Base-by-base conservation (phyloP, 2,888 invertebrate genomes). In the Drosophila meridionalis region DNA sequence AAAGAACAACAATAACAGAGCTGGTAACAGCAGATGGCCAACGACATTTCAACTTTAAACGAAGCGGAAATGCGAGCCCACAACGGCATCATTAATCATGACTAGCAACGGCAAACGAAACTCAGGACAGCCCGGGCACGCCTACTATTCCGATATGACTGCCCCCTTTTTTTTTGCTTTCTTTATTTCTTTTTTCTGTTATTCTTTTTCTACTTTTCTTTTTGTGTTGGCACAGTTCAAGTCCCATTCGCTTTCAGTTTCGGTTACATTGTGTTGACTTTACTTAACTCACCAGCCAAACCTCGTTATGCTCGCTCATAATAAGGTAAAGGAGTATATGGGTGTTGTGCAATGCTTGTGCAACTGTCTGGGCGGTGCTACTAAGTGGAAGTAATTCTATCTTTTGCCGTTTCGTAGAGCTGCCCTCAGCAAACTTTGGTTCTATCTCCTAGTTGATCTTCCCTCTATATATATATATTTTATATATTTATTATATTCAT, bases 21-120 rank as follows among this genome's bases (percentile, higher is more conserved):
- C 36, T 50, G 52, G 63, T 26, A 69, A 42, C 57, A 63, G 56
- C 76, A 76, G 68, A 55, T 84, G 82, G 73, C 68, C 84, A 61
- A 63, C 76, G 69, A 71, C 82, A 82, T 89, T 85, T 89, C 74
- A 89, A 89, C 82, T 87, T 89, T 89, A 89, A 85, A 82, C 87
- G 87, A 89, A 89, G 68, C 87, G 84, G 89, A 86, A 86, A 82
- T 86, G 73, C 78, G 78, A 69, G 72, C 45, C 48, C 65, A 62
- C 76, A 79, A 76, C 59, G 73, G 68, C 83, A 80, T 87, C 87
- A 89, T 87, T 87, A 90, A 90, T 89, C 89, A 89, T 87, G 78
- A 68, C 72, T 73, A 75, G 80, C 87, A 45, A 64, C 64, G 58
- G 66, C 28, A 32, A 72, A 28, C 28, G 30, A n/a, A 30, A 38